These are phyloP conservation scores for Xestia c-nigrum DNA, from an alignment of 2,888 invertebrate genomes.

Conservation along the genomic window DNA sequence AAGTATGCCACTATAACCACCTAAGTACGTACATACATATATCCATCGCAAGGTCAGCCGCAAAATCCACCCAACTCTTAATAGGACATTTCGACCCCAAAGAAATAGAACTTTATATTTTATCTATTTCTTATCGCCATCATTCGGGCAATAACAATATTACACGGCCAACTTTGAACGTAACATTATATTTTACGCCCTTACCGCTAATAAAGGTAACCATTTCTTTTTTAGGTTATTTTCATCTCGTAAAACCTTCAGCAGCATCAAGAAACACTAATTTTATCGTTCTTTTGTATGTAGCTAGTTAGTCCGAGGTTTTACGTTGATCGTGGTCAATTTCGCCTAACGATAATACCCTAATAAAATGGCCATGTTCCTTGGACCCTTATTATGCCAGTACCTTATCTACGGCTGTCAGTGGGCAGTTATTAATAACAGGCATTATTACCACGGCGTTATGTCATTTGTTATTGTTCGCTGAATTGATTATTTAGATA, in stretches of 20 bases:
- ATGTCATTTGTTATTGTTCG: constrained; percentile 55
- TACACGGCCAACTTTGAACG: constrained; percentile 43
- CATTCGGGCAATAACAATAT: constrained; percentile 44
- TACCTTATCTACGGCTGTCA: constrained; percentile 74
- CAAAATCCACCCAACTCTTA: constrained; percentile 11
- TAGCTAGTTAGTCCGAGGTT: constrained; percentile 57
- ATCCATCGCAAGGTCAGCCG: background rate
- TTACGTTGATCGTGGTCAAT: constrained; percentile 68
- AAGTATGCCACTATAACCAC: background rate
- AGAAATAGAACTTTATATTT: constrained; percentile 50
- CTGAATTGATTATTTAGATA: constrained; percentile 42
- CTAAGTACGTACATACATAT: background rate
- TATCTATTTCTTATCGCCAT: constrained; percentile 42
- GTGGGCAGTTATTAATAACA: constrained; percentile 74
- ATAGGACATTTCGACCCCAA: constrained; percentile 36
- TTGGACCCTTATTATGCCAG: constrained; percentile 66
- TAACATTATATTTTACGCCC: constrained; percentile 46
- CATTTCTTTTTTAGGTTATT: constrained; percentile 52
- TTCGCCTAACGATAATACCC: constrained; percentile 70
- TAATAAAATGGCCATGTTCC: constrained; percentile 67
- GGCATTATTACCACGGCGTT: constrained; percentile 60
- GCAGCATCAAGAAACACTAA: constrained; percentile 56
- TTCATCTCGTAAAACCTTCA: constrained; percentile 49
- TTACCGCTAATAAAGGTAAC: constrained; percentile 46
- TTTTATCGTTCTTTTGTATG: constrained; percentile 56